These are phyloP conservation scores for Xanthia icteritia DNA, from an alignment of 2,888 invertebrate species.

Conservation along the genomic window DNA sequence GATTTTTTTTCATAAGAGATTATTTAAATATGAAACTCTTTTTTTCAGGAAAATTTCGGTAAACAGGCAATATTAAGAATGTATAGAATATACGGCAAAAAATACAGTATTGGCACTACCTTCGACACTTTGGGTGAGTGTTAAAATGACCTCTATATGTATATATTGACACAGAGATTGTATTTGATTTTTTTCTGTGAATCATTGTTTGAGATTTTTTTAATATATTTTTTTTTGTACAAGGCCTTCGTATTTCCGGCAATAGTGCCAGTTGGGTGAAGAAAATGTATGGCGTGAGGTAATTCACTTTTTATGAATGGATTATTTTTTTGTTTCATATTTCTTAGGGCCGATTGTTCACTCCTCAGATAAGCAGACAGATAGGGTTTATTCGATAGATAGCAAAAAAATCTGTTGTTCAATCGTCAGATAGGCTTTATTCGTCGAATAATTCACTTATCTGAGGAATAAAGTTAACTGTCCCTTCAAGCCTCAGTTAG, in stretches of 20 bases:
- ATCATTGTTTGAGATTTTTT: conserved; percentile 39
- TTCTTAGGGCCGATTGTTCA: too few species aligned
- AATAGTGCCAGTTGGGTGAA: conserved; percentile 85
- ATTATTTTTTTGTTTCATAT: too few species aligned
- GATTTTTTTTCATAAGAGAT: not conserved
- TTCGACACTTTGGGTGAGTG: conserved; percentile 79
- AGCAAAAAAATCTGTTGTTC: too few species aligned
- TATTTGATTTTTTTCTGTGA: too few species aligned
- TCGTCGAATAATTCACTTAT: too few species aligned
- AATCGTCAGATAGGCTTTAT: too few species aligned
- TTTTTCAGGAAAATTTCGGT: conserved; percentile 84
- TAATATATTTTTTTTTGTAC: conserved; percentile 44
- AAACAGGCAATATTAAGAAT: conserved; percentile 83
- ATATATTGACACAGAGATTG: too few species aligned
- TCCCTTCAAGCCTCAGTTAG: too few species aligned
- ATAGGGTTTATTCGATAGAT: too few species aligned
- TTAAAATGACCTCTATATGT: conserved; percentile 6
- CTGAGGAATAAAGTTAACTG: too few species aligned
- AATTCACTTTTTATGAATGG: conserved; percentile 62
- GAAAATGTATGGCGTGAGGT: conserved; percentile 75
- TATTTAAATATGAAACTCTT: conserved; percentile 24
- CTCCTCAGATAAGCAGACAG: too few species aligned
- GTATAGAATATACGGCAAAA: conserved; percentile 71
- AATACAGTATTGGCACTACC: conserved; percentile 80
- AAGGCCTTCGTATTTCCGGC: conserved; percentile 81